Evolutionary conservation across 2,113 vertebrate species (phyloP).

Genomic region (Orthonyx spaldingii): DNA sequence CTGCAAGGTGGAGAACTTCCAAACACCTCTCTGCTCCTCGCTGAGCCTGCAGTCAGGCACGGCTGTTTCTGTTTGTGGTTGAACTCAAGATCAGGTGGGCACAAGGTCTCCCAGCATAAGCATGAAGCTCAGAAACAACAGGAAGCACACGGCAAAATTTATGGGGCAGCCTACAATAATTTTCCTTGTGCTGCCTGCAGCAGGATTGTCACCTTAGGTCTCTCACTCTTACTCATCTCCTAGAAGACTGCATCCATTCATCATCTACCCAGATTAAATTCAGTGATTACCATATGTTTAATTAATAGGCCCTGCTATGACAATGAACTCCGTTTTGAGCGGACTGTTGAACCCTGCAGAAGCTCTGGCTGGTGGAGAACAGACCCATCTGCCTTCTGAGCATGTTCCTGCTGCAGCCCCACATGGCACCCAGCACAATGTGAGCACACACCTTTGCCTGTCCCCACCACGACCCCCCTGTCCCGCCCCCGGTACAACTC

Average conservation of each 20-base stretch:
- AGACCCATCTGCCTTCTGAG: neutral
- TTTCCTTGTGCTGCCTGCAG: neutral
- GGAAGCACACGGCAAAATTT: neutral
- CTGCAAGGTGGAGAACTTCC: neutral
- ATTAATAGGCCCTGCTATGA: neutral
- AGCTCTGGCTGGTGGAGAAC: neutral
- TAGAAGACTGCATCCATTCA: neutral
- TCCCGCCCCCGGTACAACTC: neutral
- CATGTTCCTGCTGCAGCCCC: neutral
- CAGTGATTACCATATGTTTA: constrained; percentile 8
- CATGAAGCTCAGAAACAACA: neutral
- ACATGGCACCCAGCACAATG: neutral
- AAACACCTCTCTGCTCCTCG: neutral
- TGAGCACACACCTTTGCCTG: neutral
- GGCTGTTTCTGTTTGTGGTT: neutral
- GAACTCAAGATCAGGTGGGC: neutral
- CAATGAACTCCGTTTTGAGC: neutral
- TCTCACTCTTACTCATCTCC: neutral
- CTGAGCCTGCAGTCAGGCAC: neutral
- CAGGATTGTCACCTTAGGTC: neutral
- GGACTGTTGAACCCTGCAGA: neutral
- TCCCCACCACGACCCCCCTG: rapidly evolving
- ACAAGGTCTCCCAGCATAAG: neutral
- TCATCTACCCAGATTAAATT: neutral
- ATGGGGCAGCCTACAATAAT: neutral